Percentiles rank a stretch among this genome's conserved stretches.
Conservation (phyloP, 1,140 invertebrate species). For the Drosophila tsacasi region DNA sequence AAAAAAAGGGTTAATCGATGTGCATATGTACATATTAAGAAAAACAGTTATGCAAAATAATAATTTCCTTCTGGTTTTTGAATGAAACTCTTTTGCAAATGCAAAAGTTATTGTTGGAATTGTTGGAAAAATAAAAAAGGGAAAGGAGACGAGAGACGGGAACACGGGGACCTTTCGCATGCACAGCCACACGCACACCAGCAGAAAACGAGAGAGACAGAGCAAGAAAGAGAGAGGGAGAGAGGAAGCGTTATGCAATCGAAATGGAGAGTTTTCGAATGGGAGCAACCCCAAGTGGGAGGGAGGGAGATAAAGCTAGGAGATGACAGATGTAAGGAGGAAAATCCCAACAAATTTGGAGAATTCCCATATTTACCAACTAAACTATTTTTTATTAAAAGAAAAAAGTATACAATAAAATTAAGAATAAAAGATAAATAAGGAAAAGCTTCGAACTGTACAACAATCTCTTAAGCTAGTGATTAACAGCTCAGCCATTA, state of each 20-base stretch:
- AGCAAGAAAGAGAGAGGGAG: neutral
- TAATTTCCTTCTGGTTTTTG: conserved; percentile 21
- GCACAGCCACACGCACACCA: conserved; percentile 20
- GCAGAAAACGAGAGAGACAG: neutral
- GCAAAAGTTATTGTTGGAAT: conserved; percentile 43
- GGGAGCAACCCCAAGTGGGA: conserved; percentile 18
- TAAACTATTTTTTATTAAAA: neutral
- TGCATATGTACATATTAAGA: conserved; percentile 6
- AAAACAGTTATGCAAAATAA: conserved; percentile 40
- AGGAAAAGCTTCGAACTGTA: neutral
- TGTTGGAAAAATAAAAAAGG: conserved; percentile 20
- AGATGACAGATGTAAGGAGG: conserved; percentile 9
- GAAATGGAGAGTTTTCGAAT: conserved; percentile 42
- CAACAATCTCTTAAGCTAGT: neutral
- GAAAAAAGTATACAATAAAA: neutral
- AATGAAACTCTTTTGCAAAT: conserved; percentile 57
- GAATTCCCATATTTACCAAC: neutral
- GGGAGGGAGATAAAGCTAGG: neutral
- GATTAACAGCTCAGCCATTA: neutral
- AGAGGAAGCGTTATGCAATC: conserved; percentile 38
- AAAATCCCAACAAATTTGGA: conserved; percentile 3
- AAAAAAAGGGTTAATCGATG: conserved; percentile 22
- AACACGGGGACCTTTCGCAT: conserved; percentile 27
- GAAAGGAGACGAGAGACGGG: conserved; percentile 14
- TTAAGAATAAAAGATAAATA: no score